Evolutionary conservation across 2,113 vertebrate genomes (phyloP), one percentile per base, ranked within the genome.

Genomic region (Osmerus mordax): DNA sequence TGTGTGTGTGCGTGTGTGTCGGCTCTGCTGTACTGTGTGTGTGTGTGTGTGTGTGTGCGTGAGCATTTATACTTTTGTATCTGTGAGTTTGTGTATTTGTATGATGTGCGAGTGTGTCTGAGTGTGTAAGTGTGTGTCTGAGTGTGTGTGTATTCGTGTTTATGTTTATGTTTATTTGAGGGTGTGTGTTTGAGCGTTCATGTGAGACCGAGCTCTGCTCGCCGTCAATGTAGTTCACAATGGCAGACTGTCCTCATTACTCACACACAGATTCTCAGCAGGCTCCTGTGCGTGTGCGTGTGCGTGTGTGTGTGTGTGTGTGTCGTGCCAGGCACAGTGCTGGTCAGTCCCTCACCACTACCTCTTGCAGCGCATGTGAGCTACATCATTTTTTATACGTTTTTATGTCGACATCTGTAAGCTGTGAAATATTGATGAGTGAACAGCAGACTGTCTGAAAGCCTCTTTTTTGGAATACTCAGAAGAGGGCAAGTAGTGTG

Each of bases 381-480:
- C 25, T 28, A 28, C 25, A 28, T 21, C 21, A 21, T 21, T 21
- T 21, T 21, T 21, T 21, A 28, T 3, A 28, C 67, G 23, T 76
- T 21, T 66, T 61, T 47, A 25, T 71, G 29, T 76, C 32, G 61
- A 74, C 70, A 71, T 61, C 69, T 83, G 70, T 71, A 65, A 72
- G 65, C 75, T 14, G 72, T 84, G 61, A 87, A 83, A 81, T 73
- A 81, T 69, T 79, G 32, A 83, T 80, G 70, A 75, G 19, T 60
- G 36, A 76, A 60, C 60, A 78, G 11, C 72, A 41, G 55, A 74
- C 73, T 55, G n/a, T 74, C 52, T 68, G 58, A 81, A 67, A 54
- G 59, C 62, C 63, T 72, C 56, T 16, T 75, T 75, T 77, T 77
- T 11, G 73, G 67, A 66, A 66, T 72, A 51, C 61, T 77, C 65